Conservation (phyloP, 2,113 vertebrate genomes). For the Gulo gulo region DNA sequence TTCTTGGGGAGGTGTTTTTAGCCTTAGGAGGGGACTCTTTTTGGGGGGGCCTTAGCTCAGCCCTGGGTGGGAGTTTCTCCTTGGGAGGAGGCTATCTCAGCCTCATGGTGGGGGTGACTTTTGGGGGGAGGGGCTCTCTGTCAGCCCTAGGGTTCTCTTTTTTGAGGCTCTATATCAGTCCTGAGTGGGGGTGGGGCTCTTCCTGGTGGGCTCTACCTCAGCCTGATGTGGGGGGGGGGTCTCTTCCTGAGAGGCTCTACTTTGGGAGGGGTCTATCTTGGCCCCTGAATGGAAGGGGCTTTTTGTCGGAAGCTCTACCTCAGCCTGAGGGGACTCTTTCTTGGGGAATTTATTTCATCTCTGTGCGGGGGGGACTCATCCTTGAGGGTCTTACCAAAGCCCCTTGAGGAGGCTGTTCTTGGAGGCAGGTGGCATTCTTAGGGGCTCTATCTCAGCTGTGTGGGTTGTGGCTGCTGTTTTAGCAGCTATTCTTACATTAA, state of each 20-base stretch:
- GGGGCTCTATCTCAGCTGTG: neutral
- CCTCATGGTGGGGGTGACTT: neutral
- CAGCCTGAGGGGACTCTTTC: neutral
- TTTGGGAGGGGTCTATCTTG: neutral
- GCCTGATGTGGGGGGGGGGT: neutral
- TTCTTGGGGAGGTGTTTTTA: too few species aligned
- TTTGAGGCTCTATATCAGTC: neutral
- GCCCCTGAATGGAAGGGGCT: neutral
- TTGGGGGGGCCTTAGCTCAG: neutral
- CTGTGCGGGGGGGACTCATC: neutral
- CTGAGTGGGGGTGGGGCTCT: neutral
- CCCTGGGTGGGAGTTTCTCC: neutral
- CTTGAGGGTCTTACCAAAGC: too few species aligned
- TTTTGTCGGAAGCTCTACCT: neutral
- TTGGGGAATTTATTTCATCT: neutral
- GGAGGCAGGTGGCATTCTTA: neutral
- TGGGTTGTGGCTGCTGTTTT: neutral
- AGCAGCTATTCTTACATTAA: neutral
- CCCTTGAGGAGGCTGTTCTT: neutral
- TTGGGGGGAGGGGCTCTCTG: neutral
- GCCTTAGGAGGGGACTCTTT: neutral
- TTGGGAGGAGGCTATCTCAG: neutral
- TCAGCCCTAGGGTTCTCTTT: neutral
- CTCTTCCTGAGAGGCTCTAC: neutral
- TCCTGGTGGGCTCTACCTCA: neutral